phyloP scores from a whole-genome alignment of 2,888 invertebrate species.

The Nomada hirtipes region DNA sequence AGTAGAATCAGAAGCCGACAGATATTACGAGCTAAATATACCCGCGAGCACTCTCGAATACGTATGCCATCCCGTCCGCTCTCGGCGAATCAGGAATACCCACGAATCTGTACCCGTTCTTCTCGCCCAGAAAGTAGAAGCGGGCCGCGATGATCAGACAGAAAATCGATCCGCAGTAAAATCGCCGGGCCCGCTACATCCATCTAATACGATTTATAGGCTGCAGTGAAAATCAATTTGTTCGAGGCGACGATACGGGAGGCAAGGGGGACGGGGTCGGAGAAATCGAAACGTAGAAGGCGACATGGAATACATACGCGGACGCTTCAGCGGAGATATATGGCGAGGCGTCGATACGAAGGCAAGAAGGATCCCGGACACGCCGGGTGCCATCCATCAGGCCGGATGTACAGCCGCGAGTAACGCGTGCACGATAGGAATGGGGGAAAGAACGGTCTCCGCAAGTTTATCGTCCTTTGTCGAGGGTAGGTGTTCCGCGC shows the following conservation, averaged over 20 bases:
- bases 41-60: not conserved
- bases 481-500: too few relatives aligned
- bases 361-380: constrained; percentile 43
- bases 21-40: constrained; percentile 45
- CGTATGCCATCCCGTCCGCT: not conserved
- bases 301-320: constrained; percentile 29
- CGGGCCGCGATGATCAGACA: not conserved
- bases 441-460: constrained; percentile 58
- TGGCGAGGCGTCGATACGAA: constrained; percentile 27
- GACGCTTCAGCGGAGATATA: constrained; percentile 45
- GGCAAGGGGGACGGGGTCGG: too few relatives aligned
- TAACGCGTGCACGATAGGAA: constrained; percentile 45
- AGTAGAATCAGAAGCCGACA: constrained; percentile 30
- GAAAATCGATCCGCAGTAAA: constrained; percentile 11
- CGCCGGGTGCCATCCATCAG: constrained; percentile 72
- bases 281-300: not conserved
- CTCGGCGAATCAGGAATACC: not conserved
- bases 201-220: not conserved
- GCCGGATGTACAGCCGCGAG: constrained; percentile 30
- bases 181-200: not conserved
- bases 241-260: not conserved
- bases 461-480: constrained; percentile 50
- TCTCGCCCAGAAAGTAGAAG: not conserved
- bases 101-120: not conserved
- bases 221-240: constrained; percentile 34